These are phyloP conservation scores for Cataglyphis albicans DNA, from an alignment of 2,888 invertebrate species.

Conservation along the genomic window DNA sequence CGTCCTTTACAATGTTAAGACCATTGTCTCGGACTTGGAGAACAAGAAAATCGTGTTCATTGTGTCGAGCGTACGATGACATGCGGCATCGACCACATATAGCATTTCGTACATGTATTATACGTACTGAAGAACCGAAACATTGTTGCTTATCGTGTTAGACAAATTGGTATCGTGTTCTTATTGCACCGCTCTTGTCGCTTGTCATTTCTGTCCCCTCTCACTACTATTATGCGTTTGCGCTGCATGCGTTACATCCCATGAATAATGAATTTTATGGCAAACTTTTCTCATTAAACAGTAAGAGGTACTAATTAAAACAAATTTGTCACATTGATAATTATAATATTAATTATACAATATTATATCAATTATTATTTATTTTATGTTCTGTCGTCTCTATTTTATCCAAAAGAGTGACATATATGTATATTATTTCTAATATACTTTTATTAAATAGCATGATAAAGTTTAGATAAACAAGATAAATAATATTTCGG, in stretches of 20 bases:
- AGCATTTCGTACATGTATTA: constrained; percentile 73
- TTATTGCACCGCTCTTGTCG: constrained; percentile 60
- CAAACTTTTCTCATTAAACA: neutral
- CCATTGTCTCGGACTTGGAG: constrained; percentile 72
- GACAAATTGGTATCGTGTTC: constrained; percentile 76
- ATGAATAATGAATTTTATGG: neutral
- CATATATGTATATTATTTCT: neutral
- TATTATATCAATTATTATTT: neutral
- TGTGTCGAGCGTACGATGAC: constrained; percentile 74
- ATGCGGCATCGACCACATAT: constrained; percentile 73
- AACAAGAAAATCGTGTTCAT: constrained; percentile 75
- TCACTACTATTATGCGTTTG: neutral
- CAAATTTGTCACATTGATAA: neutral
- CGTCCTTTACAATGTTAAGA: constrained; percentile 75
- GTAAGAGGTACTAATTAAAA: neutral
- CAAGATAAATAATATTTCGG: neutral
- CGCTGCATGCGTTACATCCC: neutral
- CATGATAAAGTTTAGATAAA: neutral
- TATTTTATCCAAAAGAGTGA: neutral
- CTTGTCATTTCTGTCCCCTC: constrained; percentile 50
- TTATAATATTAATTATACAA: constrained; percentile 12
- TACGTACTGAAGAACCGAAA: constrained; percentile 69
- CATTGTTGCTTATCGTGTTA: constrained; percentile 69
- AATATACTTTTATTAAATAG: neutral
- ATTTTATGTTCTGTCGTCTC: neutral